Conservation (phyloP, 64 coral and sea anemone genomes). For the Actinia tenebrosa region DNA sequence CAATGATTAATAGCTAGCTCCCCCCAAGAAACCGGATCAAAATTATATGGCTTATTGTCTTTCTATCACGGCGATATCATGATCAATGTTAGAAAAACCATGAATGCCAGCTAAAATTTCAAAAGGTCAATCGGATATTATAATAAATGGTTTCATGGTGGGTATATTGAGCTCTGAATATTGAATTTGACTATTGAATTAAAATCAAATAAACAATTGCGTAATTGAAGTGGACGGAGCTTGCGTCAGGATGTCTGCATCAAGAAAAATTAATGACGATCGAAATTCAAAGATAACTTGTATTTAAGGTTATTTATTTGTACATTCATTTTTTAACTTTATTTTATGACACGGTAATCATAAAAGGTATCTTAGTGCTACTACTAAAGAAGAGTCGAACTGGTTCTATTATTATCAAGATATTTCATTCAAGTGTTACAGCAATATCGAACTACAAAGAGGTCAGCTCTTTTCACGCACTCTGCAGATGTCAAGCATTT, state of each 20-base stretch:
- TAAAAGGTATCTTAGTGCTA: no score
- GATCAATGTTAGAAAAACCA: neutral
- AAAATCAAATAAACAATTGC: neutral
- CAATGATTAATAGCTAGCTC: neutral
- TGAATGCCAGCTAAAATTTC: neutral
- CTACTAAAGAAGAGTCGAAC: no score
- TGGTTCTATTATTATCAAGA: no score
- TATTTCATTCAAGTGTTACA: no score
- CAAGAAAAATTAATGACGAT: no score
- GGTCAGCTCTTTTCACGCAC: no score
- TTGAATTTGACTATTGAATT: neutral
- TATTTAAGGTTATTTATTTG: no score
- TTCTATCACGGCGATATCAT: neutral
- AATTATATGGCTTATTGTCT: neutral
- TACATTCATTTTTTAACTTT: no score
- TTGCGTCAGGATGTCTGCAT: neutral
- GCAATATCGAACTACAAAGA: no score
- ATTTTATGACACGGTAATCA: no score
- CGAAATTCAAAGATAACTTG: no score
- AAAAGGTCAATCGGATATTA: slow-evolving; percentile 6
- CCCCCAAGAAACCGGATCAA: neutral
- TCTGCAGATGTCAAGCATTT: no score
- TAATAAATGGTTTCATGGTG: neutral
- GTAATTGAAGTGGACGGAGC: neutral
- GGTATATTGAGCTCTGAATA: neutral